These are phyloP conservation scores for Vanessa cardui DNA, from an alignment of 2,888 invertebrate genomes.

Conservation along the genomic window DNA sequence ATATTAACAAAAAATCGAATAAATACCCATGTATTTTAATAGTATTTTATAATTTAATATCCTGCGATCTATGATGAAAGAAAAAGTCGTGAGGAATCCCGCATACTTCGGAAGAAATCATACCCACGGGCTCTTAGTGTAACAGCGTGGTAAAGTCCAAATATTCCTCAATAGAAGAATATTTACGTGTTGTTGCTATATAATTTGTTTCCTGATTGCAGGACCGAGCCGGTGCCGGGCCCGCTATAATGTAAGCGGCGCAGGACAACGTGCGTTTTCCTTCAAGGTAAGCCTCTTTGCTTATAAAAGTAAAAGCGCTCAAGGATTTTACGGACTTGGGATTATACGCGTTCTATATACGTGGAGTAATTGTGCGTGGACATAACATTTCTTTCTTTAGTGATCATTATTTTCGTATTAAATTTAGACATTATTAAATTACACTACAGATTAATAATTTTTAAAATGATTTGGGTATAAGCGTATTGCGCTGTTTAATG, in stretches of 20 bases:
- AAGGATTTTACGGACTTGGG: slow-evolving; percentile 28
- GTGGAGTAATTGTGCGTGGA: slow-evolving; percentile 13
- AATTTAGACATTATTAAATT: background rate
- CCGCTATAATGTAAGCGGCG: slow-evolving; percentile 80
- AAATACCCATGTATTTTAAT: too few relatives aligned
- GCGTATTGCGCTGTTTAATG: too few relatives aligned
- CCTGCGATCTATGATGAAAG: too few relatives aligned
- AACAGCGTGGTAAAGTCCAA: too few relatives aligned
- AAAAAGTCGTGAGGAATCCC: too few relatives aligned
- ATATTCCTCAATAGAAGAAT: background rate
- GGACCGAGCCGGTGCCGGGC: slow-evolving; percentile 62
- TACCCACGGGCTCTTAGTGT: too few relatives aligned
- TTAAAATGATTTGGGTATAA: too few relatives aligned
- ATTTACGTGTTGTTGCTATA: slow-evolving; percentile 14
- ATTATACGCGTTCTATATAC: slow-evolving; percentile 22
- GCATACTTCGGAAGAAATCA: too few relatives aligned
- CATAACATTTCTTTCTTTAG: slow-evolving; percentile 4
- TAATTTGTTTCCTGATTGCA: slow-evolving; percentile 55
- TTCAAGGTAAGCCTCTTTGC: slow-evolving; percentile 70
- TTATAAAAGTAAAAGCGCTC: slow-evolving; percentile 41
- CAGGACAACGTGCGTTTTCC: slow-evolving; percentile 70
- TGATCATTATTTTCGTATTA: slow-evolving; percentile 5
- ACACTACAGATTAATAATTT: too few relatives aligned
- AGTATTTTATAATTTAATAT: too few relatives aligned
- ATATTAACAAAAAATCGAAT: too few relatives aligned